Percentiles rank a stretch among this genome's conserved stretches.
phyloP scores from a whole-genome alignment of 1,140 invertebrate species.

The Drosophila truncata region DNA sequence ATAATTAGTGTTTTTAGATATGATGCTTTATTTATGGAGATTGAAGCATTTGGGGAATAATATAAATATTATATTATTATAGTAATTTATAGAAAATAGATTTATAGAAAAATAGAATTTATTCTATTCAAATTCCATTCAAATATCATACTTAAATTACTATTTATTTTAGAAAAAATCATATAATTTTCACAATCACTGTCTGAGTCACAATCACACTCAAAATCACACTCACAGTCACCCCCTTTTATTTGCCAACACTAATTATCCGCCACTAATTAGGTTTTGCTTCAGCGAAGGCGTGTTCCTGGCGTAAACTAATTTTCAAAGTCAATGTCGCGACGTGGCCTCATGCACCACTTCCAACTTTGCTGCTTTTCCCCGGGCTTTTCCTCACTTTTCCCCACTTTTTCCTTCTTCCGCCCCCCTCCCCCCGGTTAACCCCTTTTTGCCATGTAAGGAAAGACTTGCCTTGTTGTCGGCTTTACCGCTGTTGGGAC shows the following conservation, averaged over 20 bases:
- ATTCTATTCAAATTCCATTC: no score
- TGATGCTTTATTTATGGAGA: not conserved
- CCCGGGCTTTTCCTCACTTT: not conserved
- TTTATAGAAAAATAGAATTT: no score
- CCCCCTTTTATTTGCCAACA: conserved; percentile 23
- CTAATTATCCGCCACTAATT: conserved; percentile 49
- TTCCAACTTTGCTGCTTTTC: conserved; percentile 16
- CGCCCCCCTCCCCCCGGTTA: conserved; percentile 4
- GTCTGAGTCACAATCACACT: not conserved
- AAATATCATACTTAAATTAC: no score
- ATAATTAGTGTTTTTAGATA: not conserved
- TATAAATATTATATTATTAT: no score
- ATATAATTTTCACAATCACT: not conserved
- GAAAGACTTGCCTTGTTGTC: conserved; percentile 26
- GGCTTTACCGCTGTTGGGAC: conserved; percentile 10
- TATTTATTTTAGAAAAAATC: not conserved
- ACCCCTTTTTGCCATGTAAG: conserved; percentile 30
- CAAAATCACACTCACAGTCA: conserved; percentile 2
- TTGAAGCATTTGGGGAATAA: no score
- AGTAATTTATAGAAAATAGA: no score
- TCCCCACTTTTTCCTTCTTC: not conserved
- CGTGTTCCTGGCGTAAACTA: conserved; percentile 43
- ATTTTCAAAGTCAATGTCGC: conserved; percentile 78
- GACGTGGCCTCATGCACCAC: conserved; percentile 42
- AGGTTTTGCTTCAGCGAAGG: conserved; percentile 18